Evolutionary conservation across 2,888 invertebrate species (phyloP).

Genomic region (Idaea aversata): DNA sequence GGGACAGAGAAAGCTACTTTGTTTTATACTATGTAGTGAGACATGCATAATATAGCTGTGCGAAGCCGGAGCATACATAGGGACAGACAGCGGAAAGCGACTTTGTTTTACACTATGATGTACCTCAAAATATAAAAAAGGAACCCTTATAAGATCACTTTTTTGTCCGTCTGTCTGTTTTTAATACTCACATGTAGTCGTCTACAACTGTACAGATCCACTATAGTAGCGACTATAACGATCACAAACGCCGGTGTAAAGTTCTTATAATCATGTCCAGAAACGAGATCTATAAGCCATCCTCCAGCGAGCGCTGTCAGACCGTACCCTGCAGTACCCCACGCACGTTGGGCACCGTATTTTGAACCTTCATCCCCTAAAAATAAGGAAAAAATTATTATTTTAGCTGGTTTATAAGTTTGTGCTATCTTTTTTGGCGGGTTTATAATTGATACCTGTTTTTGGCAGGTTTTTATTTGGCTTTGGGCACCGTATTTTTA

Average conservation of each 20-base stretch:
- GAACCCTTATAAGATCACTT: neutral
- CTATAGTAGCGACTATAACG: slow-evolving; percentile 81
- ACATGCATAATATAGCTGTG: too few species aligned
- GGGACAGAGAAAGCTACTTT: too few species aligned
- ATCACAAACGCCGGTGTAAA: slow-evolving; percentile 87
- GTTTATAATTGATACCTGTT: too few species aligned
- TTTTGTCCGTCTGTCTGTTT: neutral
- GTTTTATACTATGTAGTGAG: neutral
- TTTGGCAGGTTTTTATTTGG: too few species aligned
- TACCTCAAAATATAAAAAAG: too few species aligned
- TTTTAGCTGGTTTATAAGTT: slow-evolving; percentile 7
- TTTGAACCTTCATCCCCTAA: slow-evolving; percentile 84
- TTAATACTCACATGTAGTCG: slow-evolving; percentile 77
- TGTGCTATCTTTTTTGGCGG: too few species aligned
- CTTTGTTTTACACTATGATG: too few species aligned
- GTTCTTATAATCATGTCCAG: slow-evolving; percentile 76
- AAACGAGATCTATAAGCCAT: slow-evolving; percentile 84
- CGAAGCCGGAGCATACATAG: too few species aligned
- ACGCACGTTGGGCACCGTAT: slow-evolving; percentile 89
- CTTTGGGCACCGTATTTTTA: too few species aligned
- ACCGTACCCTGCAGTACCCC: slow-evolving; percentile 92
- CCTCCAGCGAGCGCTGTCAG: slow-evolving; percentile 86
- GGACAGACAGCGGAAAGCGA: too few species aligned
- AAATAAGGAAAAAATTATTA: slow-evolving; percentile 71
- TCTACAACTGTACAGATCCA: slow-evolving; percentile 85